Conservation (phyloP, 2,888 invertebrate species). For the Cenopis cana region DNA sequence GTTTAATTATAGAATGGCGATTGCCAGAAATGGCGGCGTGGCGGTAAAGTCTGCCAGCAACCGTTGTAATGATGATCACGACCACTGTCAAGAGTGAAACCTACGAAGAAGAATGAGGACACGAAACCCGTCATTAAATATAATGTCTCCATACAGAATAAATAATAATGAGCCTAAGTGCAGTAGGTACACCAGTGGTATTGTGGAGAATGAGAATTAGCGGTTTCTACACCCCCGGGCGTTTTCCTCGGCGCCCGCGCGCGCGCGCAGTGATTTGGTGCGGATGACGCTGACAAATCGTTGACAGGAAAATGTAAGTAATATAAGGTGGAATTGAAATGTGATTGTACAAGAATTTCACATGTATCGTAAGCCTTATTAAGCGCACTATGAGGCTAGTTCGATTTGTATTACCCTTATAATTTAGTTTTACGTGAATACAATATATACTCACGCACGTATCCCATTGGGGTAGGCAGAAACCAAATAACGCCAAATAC, state of each 20-base stretch:
- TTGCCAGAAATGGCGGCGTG: no score
- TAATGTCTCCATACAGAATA: constrained; percentile 1
- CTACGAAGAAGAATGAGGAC: not conserved
- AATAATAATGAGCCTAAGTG: constrained; percentile 7
- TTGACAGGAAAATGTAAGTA: constrained; percentile 16
- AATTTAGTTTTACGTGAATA: no score
- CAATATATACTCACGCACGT: no score
- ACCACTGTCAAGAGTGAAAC: no score
- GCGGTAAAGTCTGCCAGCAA: no score
- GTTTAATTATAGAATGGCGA: no score
- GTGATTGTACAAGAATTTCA: not conserved
- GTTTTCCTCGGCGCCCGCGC: constrained; percentile 29
- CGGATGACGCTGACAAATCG: constrained; percentile 26
- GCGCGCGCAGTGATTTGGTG: constrained; percentile 26
- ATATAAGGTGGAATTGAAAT: not conserved
- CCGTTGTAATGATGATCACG: no score
- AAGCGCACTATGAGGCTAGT: no score
- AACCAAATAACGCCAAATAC: no score
- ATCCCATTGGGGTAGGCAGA: no score
- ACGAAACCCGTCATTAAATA: not conserved
- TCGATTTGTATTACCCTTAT: no score
- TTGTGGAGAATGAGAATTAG: constrained; percentile 13
- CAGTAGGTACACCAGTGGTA: not conserved
- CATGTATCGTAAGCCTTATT: not conserved
- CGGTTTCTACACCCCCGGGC: constrained; percentile 34